Conservation (phyloP, 2,113 vertebrate species). For the Fulmarus glacialis region DNA sequence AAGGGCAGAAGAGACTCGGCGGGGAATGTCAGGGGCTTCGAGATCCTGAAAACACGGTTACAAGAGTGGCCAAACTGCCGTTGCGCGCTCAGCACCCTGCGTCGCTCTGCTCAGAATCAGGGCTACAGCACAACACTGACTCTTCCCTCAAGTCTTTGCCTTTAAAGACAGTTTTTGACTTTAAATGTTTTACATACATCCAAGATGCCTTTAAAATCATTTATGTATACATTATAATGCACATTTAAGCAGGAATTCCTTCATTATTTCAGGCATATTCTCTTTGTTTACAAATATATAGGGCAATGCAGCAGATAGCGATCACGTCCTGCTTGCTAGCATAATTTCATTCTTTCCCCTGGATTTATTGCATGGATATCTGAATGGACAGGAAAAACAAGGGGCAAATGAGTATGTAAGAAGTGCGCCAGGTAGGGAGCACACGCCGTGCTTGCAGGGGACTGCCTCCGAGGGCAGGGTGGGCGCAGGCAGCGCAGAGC, state of each 20-base stretch:
- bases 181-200: neutral
- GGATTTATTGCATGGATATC: neutral
- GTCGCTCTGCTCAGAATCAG: neutral
- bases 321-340: neutral
- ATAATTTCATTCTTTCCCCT: neutral
- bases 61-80: neutral
- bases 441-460: accelerated
- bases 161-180: neutral
- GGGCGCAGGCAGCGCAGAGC: neutral
- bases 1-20: neutral
- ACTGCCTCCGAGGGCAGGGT: accelerated
- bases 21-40: accelerated
- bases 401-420: neutral
- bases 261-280: neutral
- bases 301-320: neutral
- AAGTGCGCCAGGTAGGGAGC: accelerated
- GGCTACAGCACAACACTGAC: neutral
- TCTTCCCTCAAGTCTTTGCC: neutral
- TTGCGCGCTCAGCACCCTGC: accelerated
- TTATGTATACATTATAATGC: neutral
- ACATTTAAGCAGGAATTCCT: neutral
- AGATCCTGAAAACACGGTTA: accelerated
- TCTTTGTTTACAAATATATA: neutral
- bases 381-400: neutral
- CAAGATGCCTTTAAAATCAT: neutral